These are phyloP conservation scores for Hipparchia semele DNA, from an alignment of 2,888 invertebrate species.

Conservation along the genomic window DNA sequence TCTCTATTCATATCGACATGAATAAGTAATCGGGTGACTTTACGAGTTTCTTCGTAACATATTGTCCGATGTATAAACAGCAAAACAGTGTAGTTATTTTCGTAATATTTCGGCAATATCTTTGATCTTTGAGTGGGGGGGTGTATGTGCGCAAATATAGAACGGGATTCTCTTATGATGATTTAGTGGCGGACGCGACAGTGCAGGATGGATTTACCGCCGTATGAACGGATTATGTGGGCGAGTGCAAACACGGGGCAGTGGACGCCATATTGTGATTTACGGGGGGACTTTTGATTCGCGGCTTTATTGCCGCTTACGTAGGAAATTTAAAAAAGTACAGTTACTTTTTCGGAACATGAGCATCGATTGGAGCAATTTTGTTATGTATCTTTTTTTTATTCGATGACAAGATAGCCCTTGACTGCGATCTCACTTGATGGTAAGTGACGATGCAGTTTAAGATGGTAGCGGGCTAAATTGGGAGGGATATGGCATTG, in stretches of 20 bases:
- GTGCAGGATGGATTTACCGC: slow-evolving; percentile 80
- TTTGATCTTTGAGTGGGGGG: slow-evolving; percentile 48
- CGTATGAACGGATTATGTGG: slow-evolving; percentile 82
- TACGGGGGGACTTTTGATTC: slow-evolving; percentile 79
- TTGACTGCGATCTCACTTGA: too few species aligned
- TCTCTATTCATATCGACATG: slow-evolving; percentile 31
- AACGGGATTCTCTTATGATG: slow-evolving; percentile 81
- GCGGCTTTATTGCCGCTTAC: slow-evolving; percentile 73
- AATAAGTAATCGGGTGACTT: slow-evolving; percentile 33
- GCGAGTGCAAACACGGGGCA: slow-evolving; percentile 82
- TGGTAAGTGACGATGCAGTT: too few species aligned
- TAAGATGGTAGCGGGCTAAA: too few species aligned
- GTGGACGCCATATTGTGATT: slow-evolving; percentile 80
- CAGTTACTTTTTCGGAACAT: neutral
- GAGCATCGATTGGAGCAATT: neutral
- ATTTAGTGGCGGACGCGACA: slow-evolving; percentile 78
- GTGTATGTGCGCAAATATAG: slow-evolving; percentile 49
- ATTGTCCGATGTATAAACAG: slow-evolving; percentile 25
- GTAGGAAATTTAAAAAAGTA: slow-evolving; percentile 53
- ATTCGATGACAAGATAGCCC: too few species aligned
- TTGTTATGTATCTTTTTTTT: neutral
- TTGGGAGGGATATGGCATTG: too few species aligned
- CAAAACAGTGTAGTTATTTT: slow-evolving; percentile 35
- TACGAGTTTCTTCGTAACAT: slow-evolving; percentile 29
- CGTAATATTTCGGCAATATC: slow-evolving; percentile 26